These are phyloP conservation scores for Epinephelus coioides DNA, from an alignment of 2,797 vertebrate genomes.

Conservation along the genomic window DNA sequence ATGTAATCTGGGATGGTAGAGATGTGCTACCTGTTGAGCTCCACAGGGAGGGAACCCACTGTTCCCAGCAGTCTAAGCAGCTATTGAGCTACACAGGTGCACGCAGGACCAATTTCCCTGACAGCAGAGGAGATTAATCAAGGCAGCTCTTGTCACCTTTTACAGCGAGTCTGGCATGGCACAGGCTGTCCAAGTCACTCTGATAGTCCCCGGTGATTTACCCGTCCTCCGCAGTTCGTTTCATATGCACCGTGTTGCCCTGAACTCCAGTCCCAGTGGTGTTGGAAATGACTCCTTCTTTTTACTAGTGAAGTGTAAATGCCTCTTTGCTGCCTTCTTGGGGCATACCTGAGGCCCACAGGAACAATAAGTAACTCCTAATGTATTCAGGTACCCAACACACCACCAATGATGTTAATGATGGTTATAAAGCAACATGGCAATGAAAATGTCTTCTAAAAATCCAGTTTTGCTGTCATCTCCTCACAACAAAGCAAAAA, in stretches of 20 bases:
- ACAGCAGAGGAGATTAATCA: conserved; percentile 67
- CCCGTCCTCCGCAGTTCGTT: conserved; percentile 19
- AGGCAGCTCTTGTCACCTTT: conserved; percentile 57
- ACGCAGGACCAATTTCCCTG: conserved; percentile 42
- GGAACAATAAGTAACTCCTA: not conserved
- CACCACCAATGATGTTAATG: not conserved
- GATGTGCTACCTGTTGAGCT: conserved; percentile 33
- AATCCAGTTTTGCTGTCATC: not conserved
- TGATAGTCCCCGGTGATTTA: conserved; percentile 20
- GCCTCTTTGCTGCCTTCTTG: not conserved
- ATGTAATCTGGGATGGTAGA: conserved; percentile 10
- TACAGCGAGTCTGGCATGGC: conserved; percentile 34
- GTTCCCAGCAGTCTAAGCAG: conserved; percentile 41
- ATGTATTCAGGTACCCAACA: not conserved
- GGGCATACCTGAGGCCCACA: not conserved
- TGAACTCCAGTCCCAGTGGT: conserved; percentile 9
- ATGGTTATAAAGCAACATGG: not conserved
- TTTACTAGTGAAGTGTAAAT: conserved; percentile 18
- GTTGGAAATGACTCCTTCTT: conserved; percentile 7
- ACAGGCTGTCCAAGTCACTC: conserved; percentile 46
- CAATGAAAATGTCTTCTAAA: not conserved
- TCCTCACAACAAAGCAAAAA: not conserved
- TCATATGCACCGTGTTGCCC: not conserved
- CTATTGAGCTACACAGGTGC: conserved; percentile 48
- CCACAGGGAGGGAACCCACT: conserved; percentile 17